Evolutionary conservation across 2,113 vertebrate genomes (phyloP).

Genomic region (Ptychochromis oligacanthus): DNA sequence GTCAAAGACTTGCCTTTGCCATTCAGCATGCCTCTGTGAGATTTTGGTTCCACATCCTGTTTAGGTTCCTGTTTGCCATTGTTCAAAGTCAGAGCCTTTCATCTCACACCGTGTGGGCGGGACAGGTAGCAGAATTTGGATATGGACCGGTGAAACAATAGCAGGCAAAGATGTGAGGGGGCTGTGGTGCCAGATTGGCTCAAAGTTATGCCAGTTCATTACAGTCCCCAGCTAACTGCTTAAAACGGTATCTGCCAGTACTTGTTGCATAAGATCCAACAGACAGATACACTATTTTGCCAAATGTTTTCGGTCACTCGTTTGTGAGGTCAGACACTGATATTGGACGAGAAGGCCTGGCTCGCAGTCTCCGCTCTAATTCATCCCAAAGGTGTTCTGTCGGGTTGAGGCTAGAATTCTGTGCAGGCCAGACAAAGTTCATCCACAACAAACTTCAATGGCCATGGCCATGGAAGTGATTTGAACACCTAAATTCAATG

Average conservation of each 20-base stretch:
- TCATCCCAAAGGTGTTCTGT: too few relatives aligned
- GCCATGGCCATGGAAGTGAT: too few relatives aligned
- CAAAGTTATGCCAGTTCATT: conserved; percentile 25
- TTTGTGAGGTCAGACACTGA: too few relatives aligned
- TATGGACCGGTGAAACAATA: conserved; percentile 54
- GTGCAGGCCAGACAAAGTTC: too few relatives aligned
- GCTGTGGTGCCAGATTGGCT: conserved; percentile 39
- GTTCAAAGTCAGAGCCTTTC: conserved; percentile 57
- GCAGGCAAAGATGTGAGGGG: conserved; percentile 38
- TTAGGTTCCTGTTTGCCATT: conserved; percentile 46
- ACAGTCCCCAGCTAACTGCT: conserved; percentile 13
- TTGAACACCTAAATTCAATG: too few relatives aligned
- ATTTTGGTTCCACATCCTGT: conserved; percentile 67
- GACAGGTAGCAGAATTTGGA: conserved; percentile 54
- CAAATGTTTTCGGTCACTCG: too few relatives aligned
- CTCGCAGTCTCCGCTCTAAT: too few relatives aligned
- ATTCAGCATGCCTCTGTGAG: conserved; percentile 40
- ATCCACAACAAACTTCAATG: too few relatives aligned
- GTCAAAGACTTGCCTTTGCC: conserved; percentile 34
- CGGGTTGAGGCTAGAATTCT: too few relatives aligned
- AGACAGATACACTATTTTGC: too few relatives aligned
- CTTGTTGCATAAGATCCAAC: not conserved
- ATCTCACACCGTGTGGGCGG: conserved; percentile 44
- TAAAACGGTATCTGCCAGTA: not conserved
- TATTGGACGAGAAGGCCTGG: too few relatives aligned